These are phyloP conservation scores for Polylopha cassiicola DNA, from an alignment of 2,888 invertebrate species.

Conservation along the genomic window DNA sequence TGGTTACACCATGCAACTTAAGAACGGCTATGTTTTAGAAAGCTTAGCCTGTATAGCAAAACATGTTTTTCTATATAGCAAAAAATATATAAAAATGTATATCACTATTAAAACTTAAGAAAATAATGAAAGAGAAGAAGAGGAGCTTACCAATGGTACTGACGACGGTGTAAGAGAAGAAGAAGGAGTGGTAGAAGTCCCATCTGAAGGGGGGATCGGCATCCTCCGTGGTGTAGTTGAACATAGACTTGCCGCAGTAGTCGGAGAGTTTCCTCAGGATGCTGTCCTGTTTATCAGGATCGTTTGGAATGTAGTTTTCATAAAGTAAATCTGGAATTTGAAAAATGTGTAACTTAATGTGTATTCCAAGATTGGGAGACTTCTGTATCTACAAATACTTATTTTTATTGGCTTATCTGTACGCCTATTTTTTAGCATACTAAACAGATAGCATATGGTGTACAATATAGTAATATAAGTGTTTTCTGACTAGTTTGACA, in stretches of 20 bases:
- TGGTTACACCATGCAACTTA: too few relatives aligned
- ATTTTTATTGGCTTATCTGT: too few relatives aligned
- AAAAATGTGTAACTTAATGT: background rate
- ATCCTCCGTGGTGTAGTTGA: slow-evolving; percentile 79
- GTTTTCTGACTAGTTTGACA: too few relatives aligned
- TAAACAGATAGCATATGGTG: too few relatives aligned
- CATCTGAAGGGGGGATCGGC: slow-evolving; percentile 81
- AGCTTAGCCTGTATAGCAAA: too few relatives aligned
- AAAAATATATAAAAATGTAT: too few relatives aligned
- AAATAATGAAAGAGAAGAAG: slow-evolving; percentile 8
- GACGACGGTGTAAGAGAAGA: slow-evolving; percentile 93
- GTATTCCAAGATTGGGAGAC: too few relatives aligned
- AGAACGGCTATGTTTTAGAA: too few relatives aligned
- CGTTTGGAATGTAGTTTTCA: slow-evolving; percentile 75
- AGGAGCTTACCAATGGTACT: slow-evolving; percentile 88
- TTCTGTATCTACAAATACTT: too few relatives aligned
- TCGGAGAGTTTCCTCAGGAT: slow-evolving; percentile 79
- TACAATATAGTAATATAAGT: too few relatives aligned
- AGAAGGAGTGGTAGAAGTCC: slow-evolving; percentile 94
- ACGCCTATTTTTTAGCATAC: too few relatives aligned
- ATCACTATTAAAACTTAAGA: slow-evolving; percentile 8
- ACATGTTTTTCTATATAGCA: too few relatives aligned
- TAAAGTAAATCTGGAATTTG: slow-evolving; percentile 78
- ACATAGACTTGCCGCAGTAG: slow-evolving; percentile 87
- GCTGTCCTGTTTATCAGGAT: slow-evolving; percentile 73